phyloP scores from a whole-genome alignment of 53 echinoderm and acorn worm species.

The Astropecten irregularis region DNA sequence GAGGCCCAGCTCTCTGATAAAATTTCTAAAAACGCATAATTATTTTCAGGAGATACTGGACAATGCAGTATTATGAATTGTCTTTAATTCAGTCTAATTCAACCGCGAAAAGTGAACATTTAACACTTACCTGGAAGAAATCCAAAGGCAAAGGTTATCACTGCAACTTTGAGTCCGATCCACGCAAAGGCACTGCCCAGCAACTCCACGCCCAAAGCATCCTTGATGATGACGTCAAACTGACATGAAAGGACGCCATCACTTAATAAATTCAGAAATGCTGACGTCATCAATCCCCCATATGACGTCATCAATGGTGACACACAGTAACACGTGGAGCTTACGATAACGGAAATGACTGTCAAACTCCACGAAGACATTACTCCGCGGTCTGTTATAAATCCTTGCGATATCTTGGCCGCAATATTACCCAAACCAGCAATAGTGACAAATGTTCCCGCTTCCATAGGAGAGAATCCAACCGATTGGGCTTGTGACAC shows the following conservation, averaged over 20 bases:
- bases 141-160: neutral
- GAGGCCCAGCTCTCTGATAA: too few species aligned
- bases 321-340: neutral
- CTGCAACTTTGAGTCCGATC: neutral
- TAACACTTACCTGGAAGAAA: too few species aligned
- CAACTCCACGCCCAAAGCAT: too few species aligned
- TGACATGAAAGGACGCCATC: too few species aligned
- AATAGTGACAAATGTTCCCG: neutral
- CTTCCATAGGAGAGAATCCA: slow-evolving; percentile 2
- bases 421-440: neutral
- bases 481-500: slow-evolving; percentile 5
- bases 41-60: neutral
- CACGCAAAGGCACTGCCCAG: slow-evolving; percentile 3
- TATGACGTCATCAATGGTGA: neutral
- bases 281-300: neutral
- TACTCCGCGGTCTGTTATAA: too few species aligned
- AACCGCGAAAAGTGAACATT: too few species aligned
- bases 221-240: too few species aligned
- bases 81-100: neutral
- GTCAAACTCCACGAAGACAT: neutral
- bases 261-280: neutral
- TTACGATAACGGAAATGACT: neutral
- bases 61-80: too few species aligned
- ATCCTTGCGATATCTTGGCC: neutral
- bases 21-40: too few species aligned